Percentiles rank a stretch among this genome's conserved stretches.
phyloP scores from a whole-genome alignment of 2,113 vertebrate genomes.

The Origma solitaria region DNA sequence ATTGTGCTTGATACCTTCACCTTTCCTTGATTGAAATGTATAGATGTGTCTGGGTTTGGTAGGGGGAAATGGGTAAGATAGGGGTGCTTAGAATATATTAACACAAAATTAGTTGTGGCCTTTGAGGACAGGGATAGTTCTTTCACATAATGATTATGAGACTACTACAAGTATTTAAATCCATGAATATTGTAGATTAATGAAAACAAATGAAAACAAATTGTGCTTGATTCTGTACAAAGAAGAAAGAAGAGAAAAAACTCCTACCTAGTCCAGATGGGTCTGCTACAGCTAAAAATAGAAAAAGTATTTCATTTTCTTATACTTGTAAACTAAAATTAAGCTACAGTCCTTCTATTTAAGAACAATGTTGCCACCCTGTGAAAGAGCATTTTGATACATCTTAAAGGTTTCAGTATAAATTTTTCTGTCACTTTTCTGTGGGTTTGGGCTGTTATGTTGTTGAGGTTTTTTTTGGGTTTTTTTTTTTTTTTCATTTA shows the following conservation, averaged over 20 bases:
- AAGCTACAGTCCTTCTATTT: neutral
- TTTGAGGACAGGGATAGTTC: neutral
- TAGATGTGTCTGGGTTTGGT: neutral
- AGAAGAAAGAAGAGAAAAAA: neutral
- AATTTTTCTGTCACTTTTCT: neutral
- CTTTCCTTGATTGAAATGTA: neutral
- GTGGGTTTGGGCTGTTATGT: neutral
- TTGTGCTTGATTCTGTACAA: neutral
- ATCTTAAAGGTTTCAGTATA: neutral
- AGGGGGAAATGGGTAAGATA: neutral
- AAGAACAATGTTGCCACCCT: neutral
- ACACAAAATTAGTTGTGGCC: neutral
- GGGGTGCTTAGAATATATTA: neutral
- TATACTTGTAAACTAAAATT: neutral
- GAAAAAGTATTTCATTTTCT: neutral
- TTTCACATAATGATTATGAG: neutral
- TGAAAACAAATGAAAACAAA: neutral
- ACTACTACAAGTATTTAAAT: neutral
- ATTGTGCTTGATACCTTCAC: neutral
- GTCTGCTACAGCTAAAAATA: neutral
- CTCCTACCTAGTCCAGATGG: neutral
- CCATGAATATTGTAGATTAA: neutral
- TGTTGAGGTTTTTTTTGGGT: neutral
- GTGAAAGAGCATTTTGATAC: neutral
- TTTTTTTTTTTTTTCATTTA: neutral